These are phyloP conservation scores for Empis livida DNA, from an alignment of 2,888 invertebrate species.

Conservation along the genomic window DNA sequence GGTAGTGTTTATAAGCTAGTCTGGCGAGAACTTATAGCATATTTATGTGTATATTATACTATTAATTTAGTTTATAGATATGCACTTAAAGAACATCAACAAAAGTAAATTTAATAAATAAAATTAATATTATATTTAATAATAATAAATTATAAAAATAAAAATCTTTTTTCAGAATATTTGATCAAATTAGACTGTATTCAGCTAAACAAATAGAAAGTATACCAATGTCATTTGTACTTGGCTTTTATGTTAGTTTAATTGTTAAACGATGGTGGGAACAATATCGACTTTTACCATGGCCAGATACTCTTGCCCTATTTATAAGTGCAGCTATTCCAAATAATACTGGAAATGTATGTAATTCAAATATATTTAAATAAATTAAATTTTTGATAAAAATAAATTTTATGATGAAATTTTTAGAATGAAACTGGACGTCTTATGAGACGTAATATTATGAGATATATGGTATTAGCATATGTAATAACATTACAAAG, in stretches of 20 bases:
- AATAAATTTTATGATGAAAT: no score
- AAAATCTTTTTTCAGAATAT: slow-evolving; percentile 59
- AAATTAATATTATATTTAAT: background rate
- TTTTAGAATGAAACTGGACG: slow-evolving; percentile 75
- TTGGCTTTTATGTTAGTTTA: slow-evolving; percentile 88
- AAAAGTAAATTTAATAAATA: slow-evolving; percentile 44
- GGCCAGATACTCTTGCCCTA: slow-evolving; percentile 86
- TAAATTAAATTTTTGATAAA: no score
- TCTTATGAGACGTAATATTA: slow-evolving; percentile 79
- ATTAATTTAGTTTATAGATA: slow-evolving; percentile 81
- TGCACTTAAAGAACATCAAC: slow-evolving; percentile 63
- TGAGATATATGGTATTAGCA: slow-evolving; percentile 76
- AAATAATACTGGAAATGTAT: slow-evolving; percentile 53
- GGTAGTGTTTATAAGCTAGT: slow-evolving; percentile 93
- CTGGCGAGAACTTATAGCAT: slow-evolving; percentile 83
- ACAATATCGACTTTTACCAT: slow-evolving; percentile 81
- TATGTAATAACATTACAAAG: slow-evolving; percentile 81
- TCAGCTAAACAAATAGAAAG: slow-evolving; percentile 79
- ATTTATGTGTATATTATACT: slow-evolving; percentile 71
- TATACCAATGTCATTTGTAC: slow-evolving; percentile 89
- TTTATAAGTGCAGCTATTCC: slow-evolving; percentile 86
- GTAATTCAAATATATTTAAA: no score
- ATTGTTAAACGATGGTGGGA: slow-evolving; percentile 94
- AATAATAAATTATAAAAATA: no score
- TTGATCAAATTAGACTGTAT: slow-evolving; percentile 74